A percentile compares a stretch with the other conserved stretches of the same genome.
These are phyloP conservation scores for Mantis religiosa DNA, from an alignment of 2,888 invertebrate species.

Conservation along the genomic window DNA sequence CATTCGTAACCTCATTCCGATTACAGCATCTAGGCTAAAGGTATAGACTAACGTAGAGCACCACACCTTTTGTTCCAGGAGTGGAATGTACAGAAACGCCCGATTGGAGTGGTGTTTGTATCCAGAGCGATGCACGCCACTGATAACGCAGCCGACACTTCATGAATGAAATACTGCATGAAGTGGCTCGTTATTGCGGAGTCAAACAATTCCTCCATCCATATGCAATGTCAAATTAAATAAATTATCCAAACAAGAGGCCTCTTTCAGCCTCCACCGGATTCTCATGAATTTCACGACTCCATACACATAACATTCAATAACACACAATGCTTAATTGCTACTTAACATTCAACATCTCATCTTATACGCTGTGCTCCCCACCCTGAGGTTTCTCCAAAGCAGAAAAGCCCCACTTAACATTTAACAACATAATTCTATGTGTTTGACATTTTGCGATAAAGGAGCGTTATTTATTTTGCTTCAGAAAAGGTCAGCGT, in stretches of 20 bases:
- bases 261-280: neutral
- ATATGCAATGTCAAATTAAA: neutral
- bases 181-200: neutral
- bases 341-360: neutral
- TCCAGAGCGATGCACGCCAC: neutral
- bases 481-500: too few relatives aligned
- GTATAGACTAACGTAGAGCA: too few relatives aligned
- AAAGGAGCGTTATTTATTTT: too few relatives aligned
- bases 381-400: neutral
- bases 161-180: neutral
- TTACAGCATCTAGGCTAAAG: too few relatives aligned
- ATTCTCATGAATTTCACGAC: neutral
- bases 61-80: too few relatives aligned
- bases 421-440: neutral
- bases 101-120: too few relatives aligned
- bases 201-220: neutral
- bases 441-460: too few relatives aligned
- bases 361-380: neutral
- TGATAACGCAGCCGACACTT: neutral
- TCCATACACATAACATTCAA: neutral
- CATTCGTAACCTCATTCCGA: too few relatives aligned
- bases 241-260: neutral
- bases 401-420: neutral
- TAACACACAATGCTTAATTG: neutral
- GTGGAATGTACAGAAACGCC: too few relatives aligned